phyloP scores from a whole-genome alignment of 30 jellyfish, hydroid and myxozoan species.

The Rhopilema esculentum region DNA sequence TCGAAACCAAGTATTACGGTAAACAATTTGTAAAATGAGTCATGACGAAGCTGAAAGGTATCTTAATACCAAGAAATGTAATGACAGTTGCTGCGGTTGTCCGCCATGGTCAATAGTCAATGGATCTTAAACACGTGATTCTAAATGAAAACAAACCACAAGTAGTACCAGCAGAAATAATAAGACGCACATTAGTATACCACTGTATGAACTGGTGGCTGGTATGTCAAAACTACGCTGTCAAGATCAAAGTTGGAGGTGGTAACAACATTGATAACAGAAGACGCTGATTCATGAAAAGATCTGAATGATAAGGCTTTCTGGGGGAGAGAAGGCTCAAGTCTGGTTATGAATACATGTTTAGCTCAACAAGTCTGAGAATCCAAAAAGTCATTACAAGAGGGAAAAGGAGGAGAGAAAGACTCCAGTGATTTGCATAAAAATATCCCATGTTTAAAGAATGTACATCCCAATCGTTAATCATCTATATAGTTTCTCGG shows the following conservation, averaged over 20 bases:
- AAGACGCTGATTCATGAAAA: not conserved
- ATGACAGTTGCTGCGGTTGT: not conserved
- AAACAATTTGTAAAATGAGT: not conserved
- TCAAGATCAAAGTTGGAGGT: not conserved
- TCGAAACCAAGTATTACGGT: too few species aligned
- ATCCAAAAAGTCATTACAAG: too few species aligned
- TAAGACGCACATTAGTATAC: not conserved
- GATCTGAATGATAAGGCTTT: not conserved
- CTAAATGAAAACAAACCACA: not conserved
- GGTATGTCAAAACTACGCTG: not conserved
- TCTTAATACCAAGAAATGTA: too few species aligned
- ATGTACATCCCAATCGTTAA: too few species aligned
- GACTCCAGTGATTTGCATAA: too few species aligned
- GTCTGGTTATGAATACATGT: not conserved
- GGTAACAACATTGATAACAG: not conserved
- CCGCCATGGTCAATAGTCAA: not conserved
- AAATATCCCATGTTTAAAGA: too few species aligned
- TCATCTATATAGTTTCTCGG: too few species aligned
- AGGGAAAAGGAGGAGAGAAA: too few species aligned
- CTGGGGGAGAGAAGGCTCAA: not conserved
- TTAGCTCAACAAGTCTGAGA: not conserved
- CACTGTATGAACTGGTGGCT: not conserved
- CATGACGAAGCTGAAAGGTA: not conserved
- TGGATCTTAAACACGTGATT: not conserved
- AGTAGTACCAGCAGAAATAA: not conserved